Conservation (phyloP, 2,797 vertebrate species). For the Megaceryle alcyon region DNA sequence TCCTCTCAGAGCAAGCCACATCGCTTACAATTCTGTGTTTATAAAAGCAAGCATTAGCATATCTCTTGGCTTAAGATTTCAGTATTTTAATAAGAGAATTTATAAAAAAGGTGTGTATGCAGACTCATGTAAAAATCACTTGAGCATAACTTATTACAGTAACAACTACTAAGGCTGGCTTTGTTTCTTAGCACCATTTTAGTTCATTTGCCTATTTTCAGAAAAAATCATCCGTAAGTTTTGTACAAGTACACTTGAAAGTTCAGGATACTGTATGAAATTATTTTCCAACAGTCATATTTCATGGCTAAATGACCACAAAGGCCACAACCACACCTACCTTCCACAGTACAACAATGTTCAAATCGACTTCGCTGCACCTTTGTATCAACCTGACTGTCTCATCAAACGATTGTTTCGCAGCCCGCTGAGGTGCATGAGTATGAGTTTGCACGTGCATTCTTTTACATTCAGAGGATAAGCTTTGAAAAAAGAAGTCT, state of each 20-base stretch:
- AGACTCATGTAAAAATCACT: background rate
- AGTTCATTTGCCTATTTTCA: background rate
- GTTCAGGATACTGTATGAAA: background rate
- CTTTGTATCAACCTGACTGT: slow-evolving; percentile 81
- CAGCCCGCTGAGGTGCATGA: slow-evolving; percentile 52
- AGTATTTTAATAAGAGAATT: background rate
- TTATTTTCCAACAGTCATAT: background rate
- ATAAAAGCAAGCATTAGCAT: background rate
- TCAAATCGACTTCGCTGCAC: slow-evolving; percentile 91
- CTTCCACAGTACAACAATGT: slow-evolving; percentile 94
- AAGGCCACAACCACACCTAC: slow-evolving; percentile 71
- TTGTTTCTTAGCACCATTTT: background rate
- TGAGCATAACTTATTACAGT: background rate
- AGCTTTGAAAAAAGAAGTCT: slow-evolving; percentile 94
- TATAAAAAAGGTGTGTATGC: background rate
- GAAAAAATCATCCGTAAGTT: background rate
- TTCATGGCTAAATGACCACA: background rate
- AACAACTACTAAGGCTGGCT: background rate
- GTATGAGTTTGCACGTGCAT: slow-evolving; percentile 33
- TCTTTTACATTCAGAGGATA: slow-evolving; percentile 77
- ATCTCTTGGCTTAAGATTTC: background rate
- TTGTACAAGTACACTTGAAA: background rate
- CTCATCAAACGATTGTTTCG: slow-evolving; percentile 66
- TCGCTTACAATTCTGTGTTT: background rate
- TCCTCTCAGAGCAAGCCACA: background rate